Evolutionary conservation across 2,113 vertebrate genomes (phyloP).

Genomic region (Eulacestoma nigropectus): DNA sequence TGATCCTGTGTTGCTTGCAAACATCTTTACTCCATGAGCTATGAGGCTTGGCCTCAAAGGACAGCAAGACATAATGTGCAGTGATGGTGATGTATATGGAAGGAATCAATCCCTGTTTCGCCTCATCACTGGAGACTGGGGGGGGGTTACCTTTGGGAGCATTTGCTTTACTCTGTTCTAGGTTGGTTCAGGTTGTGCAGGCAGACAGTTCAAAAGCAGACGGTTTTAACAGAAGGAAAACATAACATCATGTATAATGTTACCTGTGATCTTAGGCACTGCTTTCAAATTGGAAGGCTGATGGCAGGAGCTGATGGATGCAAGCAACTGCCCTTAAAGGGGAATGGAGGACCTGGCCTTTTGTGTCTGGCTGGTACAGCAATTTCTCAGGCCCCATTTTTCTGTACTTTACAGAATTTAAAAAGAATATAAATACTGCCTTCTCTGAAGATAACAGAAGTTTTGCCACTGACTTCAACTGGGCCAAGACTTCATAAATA

Average conservation of each 20-base stretch:
- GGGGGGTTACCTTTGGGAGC: background rate
- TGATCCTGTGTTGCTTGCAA: background rate
- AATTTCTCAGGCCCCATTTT: background rate
- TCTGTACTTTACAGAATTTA: background rate
- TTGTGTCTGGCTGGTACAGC: background rate
- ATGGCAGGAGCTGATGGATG: background rate
- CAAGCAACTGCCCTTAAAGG: background rate
- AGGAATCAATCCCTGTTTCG: background rate
- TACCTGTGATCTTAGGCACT: background rate
- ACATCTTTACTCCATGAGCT: background rate
- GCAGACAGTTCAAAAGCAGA: background rate
- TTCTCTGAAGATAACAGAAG: background rate
- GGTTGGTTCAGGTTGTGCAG: background rate
- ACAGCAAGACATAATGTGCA: background rate
- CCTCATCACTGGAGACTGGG: background rate
- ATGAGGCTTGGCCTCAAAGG: background rate
- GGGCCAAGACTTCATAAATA: background rate
- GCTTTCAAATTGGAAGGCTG: background rate
- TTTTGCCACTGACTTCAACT: background rate
- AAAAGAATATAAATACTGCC: background rate
- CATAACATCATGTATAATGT: background rate
- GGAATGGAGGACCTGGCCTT: background rate
- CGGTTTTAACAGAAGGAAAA: background rate
- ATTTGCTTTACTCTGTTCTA: background rate
- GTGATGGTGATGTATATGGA: background rate